These are phyloP conservation scores for Vanacampus margaritifer DNA, from an alignment of 2,113 vertebrate genomes.

Conservation along the genomic window DNA sequence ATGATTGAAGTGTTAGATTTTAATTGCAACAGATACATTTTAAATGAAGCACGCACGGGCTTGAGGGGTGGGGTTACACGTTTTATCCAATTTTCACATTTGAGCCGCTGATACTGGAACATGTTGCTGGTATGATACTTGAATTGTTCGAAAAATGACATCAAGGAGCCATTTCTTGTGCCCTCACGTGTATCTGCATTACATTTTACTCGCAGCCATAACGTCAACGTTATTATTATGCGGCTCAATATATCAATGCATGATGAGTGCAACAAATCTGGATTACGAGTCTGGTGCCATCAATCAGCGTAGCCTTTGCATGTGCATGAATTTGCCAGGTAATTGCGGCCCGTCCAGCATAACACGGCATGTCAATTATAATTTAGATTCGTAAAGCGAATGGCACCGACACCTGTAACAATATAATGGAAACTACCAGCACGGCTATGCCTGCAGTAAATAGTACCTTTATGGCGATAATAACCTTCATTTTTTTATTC, in stretches of 20 bases:
- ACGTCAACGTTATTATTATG: constrained; percentile 17
- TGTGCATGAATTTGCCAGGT: constrained; percentile 16
- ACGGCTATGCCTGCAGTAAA: constrained; percentile 15
- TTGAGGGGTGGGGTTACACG: background rate
- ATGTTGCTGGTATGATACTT: background rate
- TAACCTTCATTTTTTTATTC: constrained; percentile 13
- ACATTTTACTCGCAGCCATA: constrained; percentile 7
- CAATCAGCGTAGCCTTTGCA: constrained; percentile 21
- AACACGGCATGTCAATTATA: constrained; percentile 29
- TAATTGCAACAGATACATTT: constrained; percentile 5
- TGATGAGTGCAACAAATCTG: constrained; percentile 16
- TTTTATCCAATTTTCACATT: constrained; percentile 7
- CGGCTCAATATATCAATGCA: constrained; percentile 7
- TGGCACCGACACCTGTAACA: background rate
- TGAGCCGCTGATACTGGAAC: background rate
- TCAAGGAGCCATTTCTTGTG: background rate
- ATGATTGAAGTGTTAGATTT: constrained; percentile 7
- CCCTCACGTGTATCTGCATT: background rate
- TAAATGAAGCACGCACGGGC: background rate
- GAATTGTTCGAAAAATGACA: background rate
- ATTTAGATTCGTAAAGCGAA: constrained; percentile 20
- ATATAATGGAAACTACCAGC: constrained; percentile 8
- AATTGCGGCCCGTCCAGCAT: constrained; percentile 31
- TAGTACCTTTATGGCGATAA: constrained; percentile 15
- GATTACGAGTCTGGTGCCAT: constrained; percentile 18